phyloP scores from a whole-genome alignment of 2,797 vertebrate genomes.

The Gymnoscopelus braueri region DNA sequence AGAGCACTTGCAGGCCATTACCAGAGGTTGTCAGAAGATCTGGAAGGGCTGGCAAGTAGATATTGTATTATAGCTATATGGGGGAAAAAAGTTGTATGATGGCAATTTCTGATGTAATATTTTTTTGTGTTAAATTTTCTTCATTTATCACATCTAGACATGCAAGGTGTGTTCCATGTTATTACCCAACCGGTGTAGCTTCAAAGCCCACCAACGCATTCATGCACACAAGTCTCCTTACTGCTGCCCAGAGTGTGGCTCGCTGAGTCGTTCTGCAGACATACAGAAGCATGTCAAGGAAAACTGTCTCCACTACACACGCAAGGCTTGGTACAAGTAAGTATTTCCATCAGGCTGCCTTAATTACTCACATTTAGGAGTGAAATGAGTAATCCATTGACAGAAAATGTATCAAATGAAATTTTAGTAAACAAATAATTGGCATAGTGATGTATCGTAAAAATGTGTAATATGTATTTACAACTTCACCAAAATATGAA shows the following conservation, averaged over 20 bases:
- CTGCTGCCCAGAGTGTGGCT: slow-evolving; percentile 95
- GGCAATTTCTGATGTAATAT: not conserved
- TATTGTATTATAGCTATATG: slow-evolving; percentile 1
- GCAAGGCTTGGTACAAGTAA: slow-evolving; percentile 95
- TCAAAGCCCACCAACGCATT: slow-evolving; percentile 91
- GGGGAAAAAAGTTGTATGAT: not conserved
- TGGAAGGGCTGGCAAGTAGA: slow-evolving; percentile 89
- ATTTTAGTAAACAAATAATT: too few species aligned
- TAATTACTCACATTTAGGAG: not conserved
- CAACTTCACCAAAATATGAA: too few species aligned
- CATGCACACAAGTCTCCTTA: slow-evolving; percentile 95
- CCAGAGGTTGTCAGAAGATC: slow-evolving; percentile 89
- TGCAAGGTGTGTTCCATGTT: slow-evolving; percentile 95
- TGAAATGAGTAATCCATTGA: not conserved
- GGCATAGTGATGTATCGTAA: too few species aligned
- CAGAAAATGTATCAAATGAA: not conserved
- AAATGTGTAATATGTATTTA: too few species aligned
- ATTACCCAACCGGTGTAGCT: slow-evolving; percentile 96
- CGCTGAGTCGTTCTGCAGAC: slow-evolving; percentile 89
- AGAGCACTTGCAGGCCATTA: slow-evolving; percentile 92
- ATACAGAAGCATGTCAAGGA: slow-evolving; percentile 96
- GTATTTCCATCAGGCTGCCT: slow-evolving; percentile 52
- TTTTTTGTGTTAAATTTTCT: slow-evolving; percentile 4
- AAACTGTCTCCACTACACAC: slow-evolving; percentile 96
- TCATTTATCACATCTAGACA: slow-evolving; percentile 73